Evolutionary conservation across 2,797 vertebrate genomes (phyloP).

Genomic region (Rachycentron canadum): DNA sequence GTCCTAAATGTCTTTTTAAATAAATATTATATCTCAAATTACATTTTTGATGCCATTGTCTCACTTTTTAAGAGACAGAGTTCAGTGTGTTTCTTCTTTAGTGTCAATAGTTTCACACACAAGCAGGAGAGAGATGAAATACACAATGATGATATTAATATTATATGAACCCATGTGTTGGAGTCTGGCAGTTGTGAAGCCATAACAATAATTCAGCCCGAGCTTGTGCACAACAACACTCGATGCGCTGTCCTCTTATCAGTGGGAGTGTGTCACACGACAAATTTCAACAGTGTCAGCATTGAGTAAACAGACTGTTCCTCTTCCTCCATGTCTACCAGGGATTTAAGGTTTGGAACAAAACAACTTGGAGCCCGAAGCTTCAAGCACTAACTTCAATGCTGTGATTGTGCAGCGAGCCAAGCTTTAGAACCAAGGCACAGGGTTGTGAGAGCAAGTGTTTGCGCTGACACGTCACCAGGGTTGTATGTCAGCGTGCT

Average conservation of each 20-base stretch:
- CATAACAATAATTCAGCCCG: constrained; percentile 32
- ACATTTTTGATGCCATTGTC: background rate
- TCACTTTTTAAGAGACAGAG: background rate
- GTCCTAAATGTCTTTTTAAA: constrained; percentile 22
- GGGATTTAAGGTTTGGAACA: constrained; percentile 50
- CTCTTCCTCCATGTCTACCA: constrained; percentile 21
- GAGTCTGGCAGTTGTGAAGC: constrained; percentile 1
- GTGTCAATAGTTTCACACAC: background rate
- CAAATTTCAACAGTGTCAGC: constrained; percentile 44
- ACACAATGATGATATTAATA: background rate
- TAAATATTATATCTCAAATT: constrained; percentile 26
- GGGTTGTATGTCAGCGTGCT: constrained; percentile 52
- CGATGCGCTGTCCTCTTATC: constrained; percentile 51
- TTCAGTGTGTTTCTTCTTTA: background rate
- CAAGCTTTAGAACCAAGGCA: constrained; percentile 24
- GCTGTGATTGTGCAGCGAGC: constrained; percentile 37
- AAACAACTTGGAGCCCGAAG: constrained; percentile 44
- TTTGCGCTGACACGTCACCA: constrained; percentile 61
- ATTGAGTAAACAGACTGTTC: constrained; percentile 15
- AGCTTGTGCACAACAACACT: constrained; percentile 37
- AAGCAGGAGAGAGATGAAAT: background rate
- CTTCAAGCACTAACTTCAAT: constrained; percentile 37
- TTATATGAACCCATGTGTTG: background rate
- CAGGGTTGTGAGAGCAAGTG: constrained; percentile 46
- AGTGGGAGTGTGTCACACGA: constrained; percentile 48